A percentile compares a stretch with the other conserved stretches of the same genome.
Evolutionary conservation across 2,113 vertebrate species (phyloP).

Genomic region (Cyanoramphus novaezelandiae): DNA sequence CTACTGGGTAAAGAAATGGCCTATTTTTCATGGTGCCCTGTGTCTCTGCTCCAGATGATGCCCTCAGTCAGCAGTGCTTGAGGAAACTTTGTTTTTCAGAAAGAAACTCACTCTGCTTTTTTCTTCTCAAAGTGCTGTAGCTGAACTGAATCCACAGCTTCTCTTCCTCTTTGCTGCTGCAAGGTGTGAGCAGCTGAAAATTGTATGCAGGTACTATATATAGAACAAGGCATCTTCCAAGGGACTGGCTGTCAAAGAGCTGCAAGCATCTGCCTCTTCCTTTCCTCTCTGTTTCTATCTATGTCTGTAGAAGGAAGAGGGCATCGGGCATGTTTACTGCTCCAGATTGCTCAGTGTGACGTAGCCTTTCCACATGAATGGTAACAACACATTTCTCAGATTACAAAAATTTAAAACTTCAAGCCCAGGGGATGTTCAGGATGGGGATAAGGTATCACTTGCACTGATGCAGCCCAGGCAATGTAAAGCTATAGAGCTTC

Average conservation of each 20-base stretch:
- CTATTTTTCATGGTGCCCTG: rapidly evolving
- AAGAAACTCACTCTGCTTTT: background rate
- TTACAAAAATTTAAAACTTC: background rate
- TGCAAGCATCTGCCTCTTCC: background rate
- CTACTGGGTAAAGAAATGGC: background rate
- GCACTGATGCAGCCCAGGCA: background rate
- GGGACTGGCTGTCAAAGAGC: conserved; percentile 15
- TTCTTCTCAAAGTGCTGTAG: background rate
- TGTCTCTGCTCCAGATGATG: background rate
- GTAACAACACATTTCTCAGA: background rate
- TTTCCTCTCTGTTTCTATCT: background rate
- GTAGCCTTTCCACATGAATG: background rate
- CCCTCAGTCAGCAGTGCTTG: background rate
- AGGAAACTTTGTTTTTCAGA: background rate
- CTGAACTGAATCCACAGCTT: background rate
- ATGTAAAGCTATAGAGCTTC: background rate
- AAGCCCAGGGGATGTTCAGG: background rate
- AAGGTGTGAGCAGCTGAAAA: conserved; percentile 50
- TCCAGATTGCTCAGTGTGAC: background rate
- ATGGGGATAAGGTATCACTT: background rate
- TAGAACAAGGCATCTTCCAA: conserved; percentile 28
- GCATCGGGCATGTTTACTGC: background rate
- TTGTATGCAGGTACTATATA: conserved; percentile 5
- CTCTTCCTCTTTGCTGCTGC: background rate
- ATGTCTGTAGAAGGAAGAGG: background rate